phyloP scores from a whole-genome alignment of 1,140 invertebrate species.

The Panonychus citri region DNA sequence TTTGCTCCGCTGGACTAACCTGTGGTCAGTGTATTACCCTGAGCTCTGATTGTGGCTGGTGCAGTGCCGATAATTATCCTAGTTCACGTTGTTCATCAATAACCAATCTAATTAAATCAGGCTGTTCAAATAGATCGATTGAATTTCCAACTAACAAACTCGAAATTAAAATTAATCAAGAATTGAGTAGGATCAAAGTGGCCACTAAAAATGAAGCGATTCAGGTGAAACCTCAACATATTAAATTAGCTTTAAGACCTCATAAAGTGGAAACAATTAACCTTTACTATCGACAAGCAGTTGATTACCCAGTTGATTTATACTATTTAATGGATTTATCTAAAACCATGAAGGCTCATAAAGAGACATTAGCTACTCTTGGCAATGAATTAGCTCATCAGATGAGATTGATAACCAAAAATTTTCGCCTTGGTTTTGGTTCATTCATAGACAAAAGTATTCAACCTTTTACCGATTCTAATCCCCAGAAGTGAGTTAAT shows the following conservation, averaged over 20 bases:
- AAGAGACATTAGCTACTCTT: not conserved
- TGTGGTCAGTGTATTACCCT: slow-evolving; percentile 79
- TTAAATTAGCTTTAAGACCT: slow-evolving; percentile 12
- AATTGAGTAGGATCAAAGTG: slow-evolving; percentile 11
- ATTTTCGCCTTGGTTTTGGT: slow-evolving; percentile 81
- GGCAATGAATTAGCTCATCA: slow-evolving; percentile 21
- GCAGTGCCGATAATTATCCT: slow-evolving; percentile 31
- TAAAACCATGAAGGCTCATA: slow-evolving; percentile 47
- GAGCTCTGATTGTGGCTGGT: slow-evolving; percentile 67
- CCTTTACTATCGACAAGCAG: slow-evolving; percentile 31
- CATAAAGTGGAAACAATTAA: slow-evolving; percentile 17
- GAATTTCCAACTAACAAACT: slow-evolving; percentile 13
- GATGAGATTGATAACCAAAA: slow-evolving; percentile 60
- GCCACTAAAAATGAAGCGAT: slow-evolving; percentile 12
- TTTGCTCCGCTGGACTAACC: slow-evolving; percentile 20
- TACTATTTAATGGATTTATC: slow-evolving; percentile 72
- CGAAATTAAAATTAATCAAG: slow-evolving; percentile 9
- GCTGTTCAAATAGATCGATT: slow-evolving; percentile 1
- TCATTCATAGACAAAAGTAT: slow-evolving; percentile 95
- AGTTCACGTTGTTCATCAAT: slow-evolving; percentile 2
- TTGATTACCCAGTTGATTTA: slow-evolving; percentile 63
- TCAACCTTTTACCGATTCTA: slow-evolving; percentile 67
- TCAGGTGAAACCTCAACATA: slow-evolving; percentile 16
- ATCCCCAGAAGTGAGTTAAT: slow-evolving; percentile 20
- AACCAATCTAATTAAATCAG: not conserved